These are phyloP conservation scores for Ceramica pisi DNA, from an alignment of 2,888 invertebrate genomes.

Conservation along the genomic window DNA sequence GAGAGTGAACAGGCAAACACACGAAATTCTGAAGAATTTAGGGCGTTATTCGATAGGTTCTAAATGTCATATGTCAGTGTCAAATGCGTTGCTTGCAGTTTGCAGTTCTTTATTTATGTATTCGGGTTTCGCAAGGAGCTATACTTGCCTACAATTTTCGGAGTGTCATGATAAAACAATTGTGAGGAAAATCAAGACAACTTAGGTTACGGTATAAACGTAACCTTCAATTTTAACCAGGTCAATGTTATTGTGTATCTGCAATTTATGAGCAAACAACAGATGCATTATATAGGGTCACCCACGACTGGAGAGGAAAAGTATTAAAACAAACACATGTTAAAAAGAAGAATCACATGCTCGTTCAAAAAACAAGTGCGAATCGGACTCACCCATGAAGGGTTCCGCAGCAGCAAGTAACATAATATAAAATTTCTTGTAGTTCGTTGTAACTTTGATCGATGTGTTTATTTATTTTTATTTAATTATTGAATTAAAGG, in stretches of 20 bases:
- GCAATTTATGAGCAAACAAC: neutral
- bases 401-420: no score
- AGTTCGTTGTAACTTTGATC: no score
- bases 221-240: neutral
- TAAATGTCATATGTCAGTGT: constrained; percentile 4
- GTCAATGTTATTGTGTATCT: neutral
- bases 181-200: neutral
- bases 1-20: constrained; percentile 49
- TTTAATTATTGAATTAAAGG: no score
- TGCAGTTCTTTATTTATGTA: neutral
- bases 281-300: neutral
- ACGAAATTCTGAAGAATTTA: constrained; percentile 24
- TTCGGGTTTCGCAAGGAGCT: constrained; percentile 5
- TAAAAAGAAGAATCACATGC: neutral
- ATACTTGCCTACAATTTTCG: neutral
- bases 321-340: neutral
- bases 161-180: neutral
- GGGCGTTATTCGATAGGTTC: constrained; percentile 2
- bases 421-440: no score
- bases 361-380: neutral
- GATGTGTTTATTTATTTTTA: no score
- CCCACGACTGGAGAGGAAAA: neutral
- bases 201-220: neutral
- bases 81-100: neutral
- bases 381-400: no score